Evolutionary conservation across 2,888 invertebrate species (phyloP).

Genomic region (Coleophora deauratella): DNA sequence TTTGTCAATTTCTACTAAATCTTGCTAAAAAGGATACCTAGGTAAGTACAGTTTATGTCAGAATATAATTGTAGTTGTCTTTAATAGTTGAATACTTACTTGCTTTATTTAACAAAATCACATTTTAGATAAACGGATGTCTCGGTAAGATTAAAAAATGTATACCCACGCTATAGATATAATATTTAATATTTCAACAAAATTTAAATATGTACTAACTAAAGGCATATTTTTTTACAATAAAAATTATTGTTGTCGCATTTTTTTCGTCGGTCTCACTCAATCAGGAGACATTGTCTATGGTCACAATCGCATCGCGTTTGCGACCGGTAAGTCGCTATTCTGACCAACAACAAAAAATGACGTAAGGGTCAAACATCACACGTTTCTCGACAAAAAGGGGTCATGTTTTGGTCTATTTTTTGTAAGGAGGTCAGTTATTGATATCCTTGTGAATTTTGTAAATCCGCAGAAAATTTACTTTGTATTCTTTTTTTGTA

Average conservation of each 20-base stretch:
- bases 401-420: slow-evolving; percentile 26
- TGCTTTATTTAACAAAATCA: too few relatives aligned
- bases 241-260: slow-evolving; percentile 18
- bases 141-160: too few relatives aligned
- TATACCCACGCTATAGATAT: too few relatives aligned
- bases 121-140: too few relatives aligned
- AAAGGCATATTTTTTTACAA: slow-evolving; percentile 12
- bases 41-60: too few relatives aligned
- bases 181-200: slow-evolving; percentile 6
- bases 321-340: slow-evolving; percentile 43
- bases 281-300: slow-evolving; percentile 63
- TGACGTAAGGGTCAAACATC: slow-evolving; percentile 44
- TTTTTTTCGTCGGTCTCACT: slow-evolving; percentile 40
- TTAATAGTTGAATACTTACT: too few relatives aligned
- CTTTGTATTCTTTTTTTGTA: slow-evolving; percentile 41
- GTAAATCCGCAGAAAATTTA: slow-evolving; percentile 7
- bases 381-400: slow-evolving; percentile 26
- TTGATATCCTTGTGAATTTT: slow-evolving; percentile 37
- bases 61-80: too few relatives aligned
- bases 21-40: too few relatives aligned
- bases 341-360: slow-evolving; percentile 44
- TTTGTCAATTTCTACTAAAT: too few relatives aligned
- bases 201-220: slow-evolving; percentile 10
- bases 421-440: slow-evolving; percentile 44
- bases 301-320: slow-evolving; percentile 27